Base-by-base conservation (phyloP, 2,113 vertebrate genomes). In the Meriones unguiculatus region DNA sequence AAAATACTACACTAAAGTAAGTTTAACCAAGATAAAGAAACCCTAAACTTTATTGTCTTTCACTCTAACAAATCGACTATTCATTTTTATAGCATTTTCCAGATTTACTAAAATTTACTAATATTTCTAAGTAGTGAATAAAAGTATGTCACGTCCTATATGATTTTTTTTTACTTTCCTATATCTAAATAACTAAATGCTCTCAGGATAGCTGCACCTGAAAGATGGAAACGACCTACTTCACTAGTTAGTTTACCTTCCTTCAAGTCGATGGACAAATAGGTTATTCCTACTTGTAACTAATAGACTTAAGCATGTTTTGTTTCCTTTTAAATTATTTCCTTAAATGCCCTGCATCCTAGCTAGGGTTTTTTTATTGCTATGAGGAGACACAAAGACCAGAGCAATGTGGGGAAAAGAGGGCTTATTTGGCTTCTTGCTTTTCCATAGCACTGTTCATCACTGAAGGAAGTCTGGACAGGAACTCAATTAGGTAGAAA, bases 301-400 rank as follows among this genome's bases (percentile, higher is more conserved):
- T 85, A 89, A 57, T 11, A 89, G 9, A 11, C 15, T 65, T 75
- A 93, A 15, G n/a, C 41, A 67, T 24, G 30, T 18, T 95, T 82
- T 57, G n/a, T 90, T 87, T 92, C 85, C n/a, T 80, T 95, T 90
- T 54, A 72, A 96, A 46, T 76, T 69, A 73, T 90, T n/a, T 92
- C 78, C 85, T 85, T 35, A 75, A 50, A 70, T 50, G 41, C 15
- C 38, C 38, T 32, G 15, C 28, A 10, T 38, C 57, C 35, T 25
- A 15, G 35, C 20, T 46, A 62, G 17, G 18, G 57, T 82, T 62
- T 46, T 46, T 62, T 54, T 38, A 15, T 15, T 38, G 35, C 80
- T 15, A 17, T 59, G 57, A 14, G 38, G 35, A 62, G 62, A 62
- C 57, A 62, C 11, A 22, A 62, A 62, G 57, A 25, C n/a, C 35